Evolutionary conservation across 2,797 vertebrate genomes (phyloP).

Genomic region (Hapalemur alaotrensis): DNA sequence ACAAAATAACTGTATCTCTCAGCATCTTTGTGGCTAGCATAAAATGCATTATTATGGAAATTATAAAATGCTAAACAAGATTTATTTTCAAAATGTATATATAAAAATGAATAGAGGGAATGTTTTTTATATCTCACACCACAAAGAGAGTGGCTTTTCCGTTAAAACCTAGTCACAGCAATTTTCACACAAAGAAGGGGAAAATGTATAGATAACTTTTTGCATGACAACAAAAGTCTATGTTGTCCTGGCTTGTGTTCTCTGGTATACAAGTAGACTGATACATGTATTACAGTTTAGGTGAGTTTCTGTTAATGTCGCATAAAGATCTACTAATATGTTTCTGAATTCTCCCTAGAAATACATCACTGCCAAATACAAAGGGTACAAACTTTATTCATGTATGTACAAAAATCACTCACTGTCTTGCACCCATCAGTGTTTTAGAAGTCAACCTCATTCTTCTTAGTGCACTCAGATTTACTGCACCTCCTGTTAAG

Average conservation of each 20-base stretch:
- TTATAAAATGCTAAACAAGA: background rate
- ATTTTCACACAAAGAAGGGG: background rate
- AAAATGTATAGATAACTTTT: background rate
- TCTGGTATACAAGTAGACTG: background rate
- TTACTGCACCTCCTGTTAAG: too few species aligned
- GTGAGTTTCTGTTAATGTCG: background rate
- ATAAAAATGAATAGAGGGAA: background rate
- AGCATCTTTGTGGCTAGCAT: background rate
- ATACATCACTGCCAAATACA: background rate
- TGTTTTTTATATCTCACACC: background rate
- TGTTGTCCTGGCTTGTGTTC: background rate
- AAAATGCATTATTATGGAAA: background rate
- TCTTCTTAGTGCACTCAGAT: background rate
- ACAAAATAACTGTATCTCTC: background rate
- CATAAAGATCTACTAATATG: background rate
- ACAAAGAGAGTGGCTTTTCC: background rate
- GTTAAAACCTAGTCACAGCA: background rate
- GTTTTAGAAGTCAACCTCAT: background rate
- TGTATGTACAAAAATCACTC: background rate
- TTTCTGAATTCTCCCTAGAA: background rate
- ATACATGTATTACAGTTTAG: background rate
- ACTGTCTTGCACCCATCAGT: fast-evolving
- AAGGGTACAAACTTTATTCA: background rate
- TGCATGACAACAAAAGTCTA: background rate
- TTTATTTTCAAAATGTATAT: background rate